Base-by-base conservation (phyloP, 2,888 invertebrate species). In the Nudaria mundana region DNA sequence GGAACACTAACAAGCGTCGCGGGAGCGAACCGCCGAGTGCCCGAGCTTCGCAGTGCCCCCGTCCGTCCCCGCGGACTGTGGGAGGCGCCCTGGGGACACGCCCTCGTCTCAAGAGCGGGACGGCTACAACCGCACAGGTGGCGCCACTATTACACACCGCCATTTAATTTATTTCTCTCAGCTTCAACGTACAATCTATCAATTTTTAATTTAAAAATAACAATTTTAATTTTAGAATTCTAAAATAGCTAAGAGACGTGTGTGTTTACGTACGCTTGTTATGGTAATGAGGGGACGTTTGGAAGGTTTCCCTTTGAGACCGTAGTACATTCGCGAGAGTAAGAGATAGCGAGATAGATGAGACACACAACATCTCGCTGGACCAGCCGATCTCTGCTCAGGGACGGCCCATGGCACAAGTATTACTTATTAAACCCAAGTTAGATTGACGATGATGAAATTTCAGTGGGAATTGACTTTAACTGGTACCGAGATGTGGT, bases 71-170 rank as follows among this genome's bases (percentile, higher is more conserved):
- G 85, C 85, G 82, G 82, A 80, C 84, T 81, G 83, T 74, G 85
- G 85, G 86, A 81, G 82, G 82, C 72, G 82, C 87, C 84, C 85
- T 69, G 63, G 85, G 86, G 85, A 85, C 88, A 90, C 90, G 89
- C 90, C 90, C 89, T 89, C 89, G 85, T 83, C 86, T 77, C 84
- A 72, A 79, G 89, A 89, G 89, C 84, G 75, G 76, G 86, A 88
- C 78, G 56, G 71, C 76, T 71, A 71, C 71, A 84, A 69, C 58
- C 49, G 33, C 59, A 53, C 56, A 81, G 86, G 65, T 79, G 86
- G 86, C 86, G 86, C 86, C 83, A 84, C 85, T 74, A 66, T 37
- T 46, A 43, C 57, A 30, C 39, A 41, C 20, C 40, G 47, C 50
- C 51, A 42, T 48, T 40, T 28, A 40, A 30, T 37, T 40, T 52